Percentiles rank a stretch among this genome's conserved stretches.
Evolutionary conservation across 1,140 invertebrate genomes (phyloP).

Genomic region (Euborellia annulipes): DNA sequence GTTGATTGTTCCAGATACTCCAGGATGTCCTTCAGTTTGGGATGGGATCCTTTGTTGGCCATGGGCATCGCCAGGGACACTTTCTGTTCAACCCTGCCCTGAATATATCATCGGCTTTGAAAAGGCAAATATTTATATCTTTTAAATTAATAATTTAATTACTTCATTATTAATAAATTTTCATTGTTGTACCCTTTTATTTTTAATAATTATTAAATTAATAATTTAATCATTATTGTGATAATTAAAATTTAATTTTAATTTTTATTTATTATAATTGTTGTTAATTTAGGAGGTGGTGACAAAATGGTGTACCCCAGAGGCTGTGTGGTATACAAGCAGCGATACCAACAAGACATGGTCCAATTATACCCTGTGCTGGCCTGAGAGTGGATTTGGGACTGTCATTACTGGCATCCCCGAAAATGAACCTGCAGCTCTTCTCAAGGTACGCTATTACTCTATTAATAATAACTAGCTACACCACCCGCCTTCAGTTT

Average conservation of each 20-base stretch:
- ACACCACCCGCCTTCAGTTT: too few species aligned
- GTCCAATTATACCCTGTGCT: conserved; percentile 42
- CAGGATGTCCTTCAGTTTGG: conserved; percentile 25
- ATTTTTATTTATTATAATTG: neutral
- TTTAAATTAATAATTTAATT: neutral
- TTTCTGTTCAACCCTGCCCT: conserved; percentile 30
- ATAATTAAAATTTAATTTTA: too few species aligned
- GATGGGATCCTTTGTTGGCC: conserved; percentile 39
- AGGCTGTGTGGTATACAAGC: conserved; percentile 39
- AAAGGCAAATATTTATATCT: conserved; percentile 6
- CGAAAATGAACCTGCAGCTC: conserved; percentile 20
- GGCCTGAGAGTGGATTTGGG: conserved; percentile 17
- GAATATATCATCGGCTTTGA: conserved; percentile 32
- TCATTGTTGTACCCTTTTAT: too few species aligned
- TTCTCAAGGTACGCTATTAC: conserved; percentile 22
- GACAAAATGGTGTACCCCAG: conserved; percentile 33
- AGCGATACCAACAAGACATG: conserved; percentile 29
- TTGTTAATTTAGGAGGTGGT: conserved; percentile 31
- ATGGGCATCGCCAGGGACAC: conserved; percentile 27
- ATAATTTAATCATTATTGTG: too few species aligned
- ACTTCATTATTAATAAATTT: neutral
- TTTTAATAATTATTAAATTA: too few species aligned
- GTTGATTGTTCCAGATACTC: too few species aligned
- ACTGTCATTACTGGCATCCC: conserved; percentile 25
- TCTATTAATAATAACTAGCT: too few species aligned